Conservation (phyloP, 2,888 invertebrate species). For the Altica lythri region DNA sequence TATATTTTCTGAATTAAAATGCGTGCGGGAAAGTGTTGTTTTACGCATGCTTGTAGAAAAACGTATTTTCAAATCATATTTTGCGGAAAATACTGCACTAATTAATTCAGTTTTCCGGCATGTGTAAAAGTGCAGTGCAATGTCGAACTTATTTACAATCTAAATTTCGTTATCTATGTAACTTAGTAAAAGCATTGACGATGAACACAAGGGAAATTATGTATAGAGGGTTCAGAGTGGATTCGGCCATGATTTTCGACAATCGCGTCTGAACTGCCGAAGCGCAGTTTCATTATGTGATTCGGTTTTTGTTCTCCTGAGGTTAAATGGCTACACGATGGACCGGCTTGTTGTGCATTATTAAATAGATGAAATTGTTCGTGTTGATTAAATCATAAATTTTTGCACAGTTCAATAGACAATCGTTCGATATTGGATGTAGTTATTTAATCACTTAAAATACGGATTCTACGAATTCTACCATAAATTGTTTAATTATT, state of each 20-base stretch:
- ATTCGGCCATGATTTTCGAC: slow-evolving; percentile 43
- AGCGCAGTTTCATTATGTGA: slow-evolving; percentile 38
- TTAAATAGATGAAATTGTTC: slow-evolving; percentile 18
- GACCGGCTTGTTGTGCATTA: slow-evolving; percentile 19
- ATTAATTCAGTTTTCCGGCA: slow-evolving; percentile 13
- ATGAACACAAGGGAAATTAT: slow-evolving; percentile 45
- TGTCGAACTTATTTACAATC: slow-evolving; percentile 28
- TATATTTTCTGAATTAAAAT: too few species aligned
- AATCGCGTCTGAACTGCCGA: slow-evolving; percentile 29
- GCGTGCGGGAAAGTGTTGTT: too few species aligned
- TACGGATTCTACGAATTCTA: too few species aligned
- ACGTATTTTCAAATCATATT: too few species aligned
- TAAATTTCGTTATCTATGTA: slow-evolving; percentile 38
- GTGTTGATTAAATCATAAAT: slow-evolving; percentile 24
- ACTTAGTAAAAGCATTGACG: slow-evolving; percentile 32
- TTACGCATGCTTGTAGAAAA: too few species aligned
- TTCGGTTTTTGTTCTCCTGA: slow-evolving; percentile 29
- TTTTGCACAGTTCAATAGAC: slow-evolving; percentile 9
- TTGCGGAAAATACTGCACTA: too few species aligned
- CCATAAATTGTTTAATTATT: too few species aligned
- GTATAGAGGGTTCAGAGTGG: slow-evolving; percentile 38
- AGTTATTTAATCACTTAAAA: background rate
- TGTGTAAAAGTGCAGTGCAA: slow-evolving; percentile 25
- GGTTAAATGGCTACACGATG: slow-evolving; percentile 27
- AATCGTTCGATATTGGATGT: background rate